Evolutionary conservation across 64 coral and sea anemone species (phyloP).

Genomic region (Montipora capricornis): DNA sequence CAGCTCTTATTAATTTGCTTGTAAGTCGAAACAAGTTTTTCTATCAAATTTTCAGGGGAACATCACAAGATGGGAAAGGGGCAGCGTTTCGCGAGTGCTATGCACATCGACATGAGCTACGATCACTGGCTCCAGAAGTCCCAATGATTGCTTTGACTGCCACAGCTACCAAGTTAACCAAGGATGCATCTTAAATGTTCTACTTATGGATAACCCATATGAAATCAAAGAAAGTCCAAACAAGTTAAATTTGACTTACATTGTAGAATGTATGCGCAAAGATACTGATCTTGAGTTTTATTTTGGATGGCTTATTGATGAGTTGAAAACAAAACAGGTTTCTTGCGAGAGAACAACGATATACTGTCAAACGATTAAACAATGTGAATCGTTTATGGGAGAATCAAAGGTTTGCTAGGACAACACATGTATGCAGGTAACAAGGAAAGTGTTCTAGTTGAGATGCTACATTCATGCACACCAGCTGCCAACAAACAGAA

Average conservation of each 20-base stretch:
- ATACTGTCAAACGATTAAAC: constrained; percentile 90
- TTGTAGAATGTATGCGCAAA: constrained; percentile 67
- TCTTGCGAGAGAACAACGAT: constrained; percentile 73
- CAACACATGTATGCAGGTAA: constrained; percentile 43
- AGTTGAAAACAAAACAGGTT: constrained; percentile 37
- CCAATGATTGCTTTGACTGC: constrained; percentile 61
- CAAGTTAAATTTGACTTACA: constrained; percentile 62
- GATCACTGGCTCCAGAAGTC: constrained; percentile 24
- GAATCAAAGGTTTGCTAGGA: constrained; percentile 64
- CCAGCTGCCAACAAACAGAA: constrained; percentile 69
- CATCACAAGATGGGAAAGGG: constrained; percentile 31
- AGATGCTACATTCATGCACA: constrained; percentile 84
- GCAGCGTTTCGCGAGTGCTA: constrained; percentile 30
- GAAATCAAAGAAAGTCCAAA: constrained; percentile 82
- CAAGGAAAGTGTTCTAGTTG: constrained; percentile 38
- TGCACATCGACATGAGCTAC: constrained; percentile 27
- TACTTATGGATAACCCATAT: constrained; percentile 59
- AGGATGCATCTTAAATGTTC: constrained; percentile 40
- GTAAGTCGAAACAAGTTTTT: neutral
- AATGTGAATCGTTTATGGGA: constrained; percentile 79
- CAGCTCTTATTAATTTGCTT: neutral
- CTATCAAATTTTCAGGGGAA: constrained; percentile 35
- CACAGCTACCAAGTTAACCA: constrained; percentile 40
- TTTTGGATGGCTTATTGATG: constrained; percentile 64
- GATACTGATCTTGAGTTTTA: constrained; percentile 71